Evolutionary conservation across 1,140 invertebrate species (phyloP).

Genomic region (Halotydeus destructor): DNA sequence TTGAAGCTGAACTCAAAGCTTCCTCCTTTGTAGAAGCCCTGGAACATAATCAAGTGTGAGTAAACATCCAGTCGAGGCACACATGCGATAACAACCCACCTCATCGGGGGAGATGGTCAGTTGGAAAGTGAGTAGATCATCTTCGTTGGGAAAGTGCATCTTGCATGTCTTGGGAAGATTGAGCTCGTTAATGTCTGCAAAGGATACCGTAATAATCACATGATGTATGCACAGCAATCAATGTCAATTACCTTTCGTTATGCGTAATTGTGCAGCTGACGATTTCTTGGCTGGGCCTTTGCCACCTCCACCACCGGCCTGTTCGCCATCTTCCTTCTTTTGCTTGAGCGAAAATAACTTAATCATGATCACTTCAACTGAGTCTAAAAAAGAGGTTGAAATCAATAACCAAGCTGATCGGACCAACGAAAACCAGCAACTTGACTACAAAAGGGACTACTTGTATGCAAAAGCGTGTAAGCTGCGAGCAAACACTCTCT

Average conservation of each 20-base stretch:
- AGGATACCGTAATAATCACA: constrained; percentile 14
- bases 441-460: too few relatives aligned
- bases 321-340: constrained; percentile 88
- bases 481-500: too few relatives aligned
- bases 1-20: constrained; percentile 92
- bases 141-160: constrained; percentile 85
- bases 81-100: constrained; percentile 27
- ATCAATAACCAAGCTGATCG: too few relatives aligned
- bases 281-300: constrained; percentile 67
- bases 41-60: constrained; percentile 20
- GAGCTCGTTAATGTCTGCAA: constrained; percentile 87
- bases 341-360: constrained; percentile 94
- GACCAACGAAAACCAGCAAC: too few relatives aligned
- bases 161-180: constrained; percentile 90
- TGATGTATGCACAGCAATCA: constrained; percentile 5
- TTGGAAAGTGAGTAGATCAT: constrained; percentile 90
- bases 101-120: constrained; percentile 90
- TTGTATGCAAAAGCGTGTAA: too few relatives aligned
- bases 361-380: too few relatives aligned
- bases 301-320: constrained; percentile 39
- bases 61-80: not conserved
- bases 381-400: too few relatives aligned
- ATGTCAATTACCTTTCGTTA: constrained; percentile 63
- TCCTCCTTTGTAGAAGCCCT: constrained; percentile 84
- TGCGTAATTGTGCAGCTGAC: constrained; percentile 82